Base-by-base conservation (phyloP, 2,113 vertebrate genomes). In the Syngnathus floridae region DNA sequence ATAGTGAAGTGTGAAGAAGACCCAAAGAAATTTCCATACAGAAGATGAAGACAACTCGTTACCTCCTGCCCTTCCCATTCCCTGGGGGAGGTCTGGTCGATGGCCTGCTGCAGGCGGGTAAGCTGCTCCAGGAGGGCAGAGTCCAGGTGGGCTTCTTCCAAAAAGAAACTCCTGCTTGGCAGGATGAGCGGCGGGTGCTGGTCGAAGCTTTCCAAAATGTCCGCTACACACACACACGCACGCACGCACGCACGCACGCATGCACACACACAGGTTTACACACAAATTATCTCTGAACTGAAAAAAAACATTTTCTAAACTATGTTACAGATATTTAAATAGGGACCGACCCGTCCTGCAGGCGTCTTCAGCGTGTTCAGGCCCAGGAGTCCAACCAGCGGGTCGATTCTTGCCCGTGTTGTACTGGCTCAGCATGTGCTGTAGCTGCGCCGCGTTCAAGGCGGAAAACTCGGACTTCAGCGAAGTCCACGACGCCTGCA, bases 161-260 rank as follows among this genome's bases (percentile, higher is more conserved):
- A 78, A 68, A 91, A 82, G 65, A 92, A 92, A 0, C 54, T 66
- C 66, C 48, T 81, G 80, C 67, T 81, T 41, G 91, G 91, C 72
- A 92, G 87, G 76, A 91, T 86, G 71, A 92, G 89, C 5, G 91
- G 91, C 40, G 91, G 91, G 75, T 92, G 91, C 71, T 71, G 83
- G 74, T 92, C 90, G 21, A 92, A 92, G 62, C 86, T 89, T 80
- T 91, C 86, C 82, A 92, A 78, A 83, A 92, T 88, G 70, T 91
- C 87, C 4, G 79, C 91, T 92, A 45, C 12, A 45, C 13, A 16
- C 43, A 45, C 43, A 16, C 41, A 45, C 11, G 13, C 12, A 45
- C 13, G 13, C 43, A 45, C 13, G 13, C 10, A 43, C 11, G 13
- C 41, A 43, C 41, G 13, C 11, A 43, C 9, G 12, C 10, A 43